Evolutionary conservation across 1,140 invertebrate species (phyloP), one percentile per base, ranked within the genome.

Genomic region (Trigoniulus corallinus): DNA sequence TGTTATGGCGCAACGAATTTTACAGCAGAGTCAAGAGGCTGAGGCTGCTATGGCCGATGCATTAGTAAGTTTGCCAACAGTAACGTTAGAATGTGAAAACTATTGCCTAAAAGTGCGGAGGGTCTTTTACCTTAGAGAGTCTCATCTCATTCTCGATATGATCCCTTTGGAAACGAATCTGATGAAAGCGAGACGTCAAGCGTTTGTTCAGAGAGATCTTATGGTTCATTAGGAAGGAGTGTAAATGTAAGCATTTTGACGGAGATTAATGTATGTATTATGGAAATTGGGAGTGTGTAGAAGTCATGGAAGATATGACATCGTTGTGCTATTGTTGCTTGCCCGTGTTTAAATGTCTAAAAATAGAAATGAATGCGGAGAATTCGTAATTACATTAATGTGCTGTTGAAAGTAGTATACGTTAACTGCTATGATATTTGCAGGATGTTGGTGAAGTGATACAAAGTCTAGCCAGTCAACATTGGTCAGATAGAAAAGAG

Each of bases 171-270:
- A 46, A 84, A 88, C 60, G 83, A 88, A 49, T 87, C 85, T 34
- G 86, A 91, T 62, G 84, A 88, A 52, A 93, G 88, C 43, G 92
- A 96, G 65, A 91, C 88, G 1, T 95, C 89, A 29, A 93, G 88
- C 63, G 80, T 94, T 43, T 93, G 88, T 64, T 94, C 89, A 0
- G 89, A 96, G 60, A 69, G 86, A 3, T 92, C 87, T 24, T 81
- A 82, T 58, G 86, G 88, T 61, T 88, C 84, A 10, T 84, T 79
- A 50, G 74, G 81, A 45, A 71, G 82, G 62, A 76, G 78, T 15
- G 79, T 76, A 53, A 85, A 92, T 73, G 84, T 88, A 69, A 81
- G 83, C 7, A 15, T 34, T 34, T 34, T 34, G n/a, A n/a, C n/a
- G n/a, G n/a, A n/a, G 78, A 48, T 25, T 22, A 25, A 13, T 41